Evolutionary conservation across 2,888 invertebrate genomes (phyloP).

Genomic region (Xestobium rufovillosum): DNA sequence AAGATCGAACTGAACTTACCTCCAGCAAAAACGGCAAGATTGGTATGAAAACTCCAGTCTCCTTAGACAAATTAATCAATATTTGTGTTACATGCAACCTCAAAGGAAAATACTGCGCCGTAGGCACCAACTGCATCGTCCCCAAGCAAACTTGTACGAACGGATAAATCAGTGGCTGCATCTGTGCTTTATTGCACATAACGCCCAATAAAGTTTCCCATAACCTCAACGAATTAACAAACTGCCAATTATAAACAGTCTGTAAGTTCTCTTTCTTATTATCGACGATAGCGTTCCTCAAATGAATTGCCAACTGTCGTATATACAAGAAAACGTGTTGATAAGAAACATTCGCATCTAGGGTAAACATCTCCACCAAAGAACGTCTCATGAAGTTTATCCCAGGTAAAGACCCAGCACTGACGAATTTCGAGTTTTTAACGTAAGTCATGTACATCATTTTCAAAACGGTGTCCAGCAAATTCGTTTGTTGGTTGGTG

Average conservation of each 20-base stretch:
- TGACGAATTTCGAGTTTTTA: slow-evolving; percentile 89
- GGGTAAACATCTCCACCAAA: slow-evolving; percentile 79
- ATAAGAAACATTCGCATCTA: slow-evolving; percentile 76
- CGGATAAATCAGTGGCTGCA: slow-evolving; percentile 82
- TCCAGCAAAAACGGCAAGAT: slow-evolving; percentile 76
- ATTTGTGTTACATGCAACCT: slow-evolving; percentile 85
- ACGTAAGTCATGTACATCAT: slow-evolving; percentile 92
- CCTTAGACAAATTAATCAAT: slow-evolving; percentile 69
- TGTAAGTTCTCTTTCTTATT: slow-evolving; percentile 85
- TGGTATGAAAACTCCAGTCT: slow-evolving; percentile 76
- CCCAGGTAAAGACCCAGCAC: slow-evolving; percentile 72
- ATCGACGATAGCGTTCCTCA: slow-evolving; percentile 84
- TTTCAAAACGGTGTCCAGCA: slow-evolving; percentile 73
- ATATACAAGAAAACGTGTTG: slow-evolving; percentile 91
- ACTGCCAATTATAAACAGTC: slow-evolving; percentile 98
- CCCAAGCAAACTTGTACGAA: slow-evolving; percentile 84
- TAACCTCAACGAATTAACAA: slow-evolving; percentile 81
- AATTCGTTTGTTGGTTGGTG: slow-evolving; percentile 52
- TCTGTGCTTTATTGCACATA: slow-evolving; percentile 57
- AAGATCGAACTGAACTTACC: too few relatives aligned
- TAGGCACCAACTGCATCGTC: slow-evolving; percentile 82
- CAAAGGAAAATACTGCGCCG: slow-evolving; percentile 85
- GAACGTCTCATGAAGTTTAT: slow-evolving; percentile 95
- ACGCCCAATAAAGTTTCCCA: slow-evolving; percentile 75
- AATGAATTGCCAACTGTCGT: slow-evolving; percentile 88